phyloP scores from a whole-genome alignment of 2,888 invertebrate genomes.

The Dryococelus australis region DNA sequence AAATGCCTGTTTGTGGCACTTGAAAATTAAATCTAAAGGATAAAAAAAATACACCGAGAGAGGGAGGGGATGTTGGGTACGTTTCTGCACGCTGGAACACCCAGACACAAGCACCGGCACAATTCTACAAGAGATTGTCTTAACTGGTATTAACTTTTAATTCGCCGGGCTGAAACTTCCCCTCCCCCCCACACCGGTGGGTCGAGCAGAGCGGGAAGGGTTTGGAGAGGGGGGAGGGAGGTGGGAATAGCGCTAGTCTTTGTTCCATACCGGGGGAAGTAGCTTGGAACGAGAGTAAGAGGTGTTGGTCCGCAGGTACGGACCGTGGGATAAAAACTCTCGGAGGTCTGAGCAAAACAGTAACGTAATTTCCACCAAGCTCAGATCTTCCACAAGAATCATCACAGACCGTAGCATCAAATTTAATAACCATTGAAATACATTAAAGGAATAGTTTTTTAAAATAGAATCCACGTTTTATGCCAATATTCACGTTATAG shows the following conservation, averaged over 20 bases:
- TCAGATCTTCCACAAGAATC: too few relatives aligned
- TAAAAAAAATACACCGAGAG: slow-evolving; percentile 36
- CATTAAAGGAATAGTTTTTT: too few relatives aligned
- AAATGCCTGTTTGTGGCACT: slow-evolving; percentile 41
- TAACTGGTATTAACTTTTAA: slow-evolving; percentile 25
- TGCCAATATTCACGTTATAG: too few relatives aligned
- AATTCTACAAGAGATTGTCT: slow-evolving; percentile 26
- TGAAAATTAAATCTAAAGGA: slow-evolving; percentile 43
- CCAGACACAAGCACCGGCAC: not conserved
- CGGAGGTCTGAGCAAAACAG: too few relatives aligned
- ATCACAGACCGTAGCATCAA: too few relatives aligned
- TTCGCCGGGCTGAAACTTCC: slow-evolving; percentile 3
- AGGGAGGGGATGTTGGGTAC: not conserved
- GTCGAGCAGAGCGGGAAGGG: not conserved
- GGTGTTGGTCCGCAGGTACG: not conserved
- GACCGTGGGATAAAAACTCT: too few relatives aligned
- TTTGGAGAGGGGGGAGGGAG: not conserved
- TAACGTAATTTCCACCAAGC: too few relatives aligned
- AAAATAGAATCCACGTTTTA: too few relatives aligned
- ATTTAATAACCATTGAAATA: too few relatives aligned
- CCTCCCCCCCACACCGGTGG: not conserved
- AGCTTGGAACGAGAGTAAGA: not conserved
- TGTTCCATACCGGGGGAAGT: not conserved
- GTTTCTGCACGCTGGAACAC: not conserved
- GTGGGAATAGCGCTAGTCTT: not conserved